A percentile compares a stretch with the other conserved stretches of the same genome.
Conservation (phyloP, 2,888 invertebrate species). For the Meteorus cinctellus region DNA sequence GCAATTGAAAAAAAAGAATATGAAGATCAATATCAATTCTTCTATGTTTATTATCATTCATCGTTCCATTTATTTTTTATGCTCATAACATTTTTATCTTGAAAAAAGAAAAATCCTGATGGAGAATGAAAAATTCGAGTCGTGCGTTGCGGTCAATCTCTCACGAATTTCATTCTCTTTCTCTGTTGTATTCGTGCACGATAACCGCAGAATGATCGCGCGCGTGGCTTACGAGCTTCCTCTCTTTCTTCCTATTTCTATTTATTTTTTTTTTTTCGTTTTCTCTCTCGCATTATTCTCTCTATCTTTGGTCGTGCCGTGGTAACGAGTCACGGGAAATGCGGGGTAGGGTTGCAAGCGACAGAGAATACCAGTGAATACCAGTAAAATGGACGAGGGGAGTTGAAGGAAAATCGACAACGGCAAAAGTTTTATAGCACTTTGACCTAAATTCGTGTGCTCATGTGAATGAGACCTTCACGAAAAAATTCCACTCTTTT, state of each 20-base stretch:
- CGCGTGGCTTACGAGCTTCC: constrained; percentile 19
- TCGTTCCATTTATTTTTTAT: neutral
- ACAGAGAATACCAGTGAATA: constrained; percentile 1
- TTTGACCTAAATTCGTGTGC: neutral
- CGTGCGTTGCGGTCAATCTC: constrained; percentile 27
- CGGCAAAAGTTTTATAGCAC: neutral
- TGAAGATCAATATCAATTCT: neutral
- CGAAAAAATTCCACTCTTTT: neutral
- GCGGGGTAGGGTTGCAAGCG: neutral
- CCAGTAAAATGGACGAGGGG: neutral
- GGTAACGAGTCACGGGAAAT: constrained; percentile 26
- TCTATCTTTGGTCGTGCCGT: neutral
- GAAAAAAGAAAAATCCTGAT: neutral
- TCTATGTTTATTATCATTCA: neutral
- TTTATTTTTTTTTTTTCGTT: neutral
- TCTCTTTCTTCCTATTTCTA: neutral
- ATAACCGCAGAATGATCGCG: constrained; percentile 26
- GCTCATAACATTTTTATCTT: neutral
- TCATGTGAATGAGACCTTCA: constrained; percentile 8
- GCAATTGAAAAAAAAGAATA: neutral
- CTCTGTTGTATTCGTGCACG: constrained; percentile 4
- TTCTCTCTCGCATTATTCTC: neutral
- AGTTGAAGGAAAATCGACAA: neutral
- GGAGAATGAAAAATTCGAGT: neutral
- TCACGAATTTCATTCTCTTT: constrained; percentile 6